phyloP scores from a whole-genome alignment of 2,113 vertebrate genomes.

The Empidonax traillii region DNA sequence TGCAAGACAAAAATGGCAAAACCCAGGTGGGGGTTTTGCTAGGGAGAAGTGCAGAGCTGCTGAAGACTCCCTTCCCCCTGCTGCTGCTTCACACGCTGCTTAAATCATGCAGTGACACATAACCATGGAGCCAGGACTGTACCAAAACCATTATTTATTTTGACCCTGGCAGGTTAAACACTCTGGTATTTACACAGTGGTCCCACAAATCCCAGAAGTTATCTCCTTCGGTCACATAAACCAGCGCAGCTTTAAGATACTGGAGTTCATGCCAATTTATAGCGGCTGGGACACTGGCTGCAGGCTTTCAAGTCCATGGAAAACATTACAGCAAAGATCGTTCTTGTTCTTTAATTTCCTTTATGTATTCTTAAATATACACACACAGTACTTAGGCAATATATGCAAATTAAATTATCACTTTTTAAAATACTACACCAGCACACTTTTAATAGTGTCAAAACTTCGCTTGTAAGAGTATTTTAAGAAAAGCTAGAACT shows the following conservation, averaged over 20 bases:
- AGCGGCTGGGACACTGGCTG: not conserved
- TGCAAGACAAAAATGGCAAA: not conserved
- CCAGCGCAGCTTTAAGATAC: not conserved
- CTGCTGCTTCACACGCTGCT: not conserved
- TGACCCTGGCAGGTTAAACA: not conserved
- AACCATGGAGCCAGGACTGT: not conserved
- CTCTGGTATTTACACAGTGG: not conserved
- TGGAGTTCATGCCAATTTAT: not conserved
- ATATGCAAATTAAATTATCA: not conserved
- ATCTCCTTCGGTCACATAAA: not conserved
- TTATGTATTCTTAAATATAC: not conserved
- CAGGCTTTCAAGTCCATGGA: not conserved
- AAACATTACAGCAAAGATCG: not conserved
- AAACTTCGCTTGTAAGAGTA: not conserved
- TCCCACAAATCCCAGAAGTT: not conserved
- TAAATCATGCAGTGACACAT: not conserved
- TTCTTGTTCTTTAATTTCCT: not conserved
- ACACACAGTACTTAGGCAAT: not conserved
- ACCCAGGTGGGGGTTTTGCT: not conserved
- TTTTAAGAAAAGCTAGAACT: not conserved
- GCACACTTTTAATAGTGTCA: not conserved
- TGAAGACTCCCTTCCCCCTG: not conserved
- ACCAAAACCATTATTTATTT: not conserved
- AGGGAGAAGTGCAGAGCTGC: not conserved
- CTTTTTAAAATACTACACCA: not conserved